Evolutionary conservation across 2,113 vertebrate species (phyloP), one percentile per base, ranked within the genome.

Genomic region (Etheostoma cragini): DNA sequence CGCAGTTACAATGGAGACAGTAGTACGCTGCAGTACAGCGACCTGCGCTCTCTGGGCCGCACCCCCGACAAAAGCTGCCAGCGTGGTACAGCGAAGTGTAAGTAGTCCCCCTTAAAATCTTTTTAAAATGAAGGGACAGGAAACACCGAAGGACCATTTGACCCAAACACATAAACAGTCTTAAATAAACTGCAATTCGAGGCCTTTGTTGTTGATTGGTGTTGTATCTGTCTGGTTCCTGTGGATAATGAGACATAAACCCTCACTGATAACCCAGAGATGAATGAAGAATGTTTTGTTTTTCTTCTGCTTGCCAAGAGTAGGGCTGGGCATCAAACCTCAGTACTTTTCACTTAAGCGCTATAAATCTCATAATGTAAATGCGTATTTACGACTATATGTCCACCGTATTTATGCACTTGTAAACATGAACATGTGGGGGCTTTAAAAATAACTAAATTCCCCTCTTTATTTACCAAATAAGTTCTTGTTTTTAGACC

Each of bases 1-100:
- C 96, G 96, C 81, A 97, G 97, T 70, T 96, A 95, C 30, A 97
- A 95, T 0, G 96, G 96, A 46, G 97, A 97, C 88, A 95, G 92
- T 53, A 95, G 92, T 53, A 95, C 95, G 2, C 65, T 96, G 81
- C 95, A 95, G 86, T 96, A 96, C 1, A 89, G 94, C 0, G 96
- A 97, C 80, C 92, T 95, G 78, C 91, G 95, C 67, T 88, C 92
- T 1, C 91, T 95, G 81, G 93, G 95, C 42, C 94, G 97, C 89
- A 86, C 71, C 50, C 22, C 78, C 0, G 93, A 95, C n/a, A 94
- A 95, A 38, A 93, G 91, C 81, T 90, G 90, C 84, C 93, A 92
- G 76, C 91, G 90, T 8, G 89, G 87, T 10, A 78, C 90, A 5
- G 78, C 93, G 58, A 95, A 95, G 66, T 96, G 95, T 95, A 68